Evolutionary conservation across 2,888 invertebrate species (phyloP), one percentile per base, ranked within the genome.

Genomic region (Xestoiulus laeticollis): DNA sequence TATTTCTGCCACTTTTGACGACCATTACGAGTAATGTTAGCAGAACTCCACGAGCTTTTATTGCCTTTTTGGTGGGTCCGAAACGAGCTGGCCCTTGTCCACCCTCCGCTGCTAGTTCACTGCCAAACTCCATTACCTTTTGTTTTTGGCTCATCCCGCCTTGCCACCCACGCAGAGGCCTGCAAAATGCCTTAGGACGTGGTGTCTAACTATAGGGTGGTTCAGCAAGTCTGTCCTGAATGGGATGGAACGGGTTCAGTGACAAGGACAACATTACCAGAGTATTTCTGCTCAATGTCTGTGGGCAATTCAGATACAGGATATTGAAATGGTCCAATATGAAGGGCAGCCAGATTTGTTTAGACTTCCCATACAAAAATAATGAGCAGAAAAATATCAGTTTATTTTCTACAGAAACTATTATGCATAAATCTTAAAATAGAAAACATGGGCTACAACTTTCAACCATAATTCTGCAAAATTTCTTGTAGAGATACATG

Each of bases 1-100:
- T 59, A 59, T n/a, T 59, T 59, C 59, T 59, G 59, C 59, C 59
- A 59, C n/a, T 59, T 59, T 59, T 59, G 59, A 59, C 59, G 59
- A 59, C 59, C 59, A 59, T 59, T 59, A 59, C 59, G 22, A 59
- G 59, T 59, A 59, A 59, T 59, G 59, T 59, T 59, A 59, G 59
- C 59, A 59, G 59, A 59, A 22, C 59, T 59, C n/a, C 59, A 8
- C 59, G 59, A 16, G 22, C 59, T 59, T 59, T 59, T 59, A 59
- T 59, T 59, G 59, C 59, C 59, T 59, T 59, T 59, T 59, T 59
- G 59, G 59, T 59, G 59, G 59, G 59, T 59, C 59, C 59, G 59
- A 59, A 59, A 19, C 59, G 59, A 59, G 59, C 59, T 59, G 59
- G 59, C 59, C 59, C 59, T 59, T 59, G 59, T 59, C 59, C n/a